phyloP scores from a whole-genome alignment of 2,113 vertebrate species.

The Zosterops pallidus region DNA sequence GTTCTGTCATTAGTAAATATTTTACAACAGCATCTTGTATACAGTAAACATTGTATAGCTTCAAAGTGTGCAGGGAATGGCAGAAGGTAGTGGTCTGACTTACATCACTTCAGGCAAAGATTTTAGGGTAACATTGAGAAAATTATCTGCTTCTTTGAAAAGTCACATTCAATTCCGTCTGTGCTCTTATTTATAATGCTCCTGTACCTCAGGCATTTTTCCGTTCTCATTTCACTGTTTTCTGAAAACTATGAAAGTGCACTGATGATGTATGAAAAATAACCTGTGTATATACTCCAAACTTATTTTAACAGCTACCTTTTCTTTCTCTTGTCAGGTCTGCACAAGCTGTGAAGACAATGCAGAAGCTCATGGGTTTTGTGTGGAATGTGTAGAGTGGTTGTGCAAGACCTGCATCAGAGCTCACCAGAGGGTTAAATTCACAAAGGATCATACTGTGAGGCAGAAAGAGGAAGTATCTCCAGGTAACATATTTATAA shows the following conservation, averaged over 20 bases:
- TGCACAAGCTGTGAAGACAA: slow-evolving; percentile 99
- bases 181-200: neutral
- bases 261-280: neutral
- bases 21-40: neutral
- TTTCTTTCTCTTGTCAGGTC: slow-evolving; percentile 72
- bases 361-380: slow-evolving; percentile 95
- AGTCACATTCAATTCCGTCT: neutral
- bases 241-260: neutral
- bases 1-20: neutral
- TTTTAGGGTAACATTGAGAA: neutral
- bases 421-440: slow-evolving; percentile 97
- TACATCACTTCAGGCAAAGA: neutral
- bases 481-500: slow-evolving; percentile 79
- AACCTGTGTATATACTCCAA: neutral
- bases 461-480: slow-evolving; percentile 96
- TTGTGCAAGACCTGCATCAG: slow-evolving; percentile 94
- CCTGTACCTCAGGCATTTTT: neutral
- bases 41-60: neutral
- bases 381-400: slow-evolving; percentile 97
- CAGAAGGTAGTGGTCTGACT: neutral
- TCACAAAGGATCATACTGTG: slow-evolving; percentile 96
- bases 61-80: neutral
- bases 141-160: slow-evolving; percentile 4
- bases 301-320: slow-evolving; percentile 3
- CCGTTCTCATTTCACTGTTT: neutral